Evolutionary conservation across 2,797 vertebrate species (phyloP).

Genomic region (Poecile montanus): DNA sequence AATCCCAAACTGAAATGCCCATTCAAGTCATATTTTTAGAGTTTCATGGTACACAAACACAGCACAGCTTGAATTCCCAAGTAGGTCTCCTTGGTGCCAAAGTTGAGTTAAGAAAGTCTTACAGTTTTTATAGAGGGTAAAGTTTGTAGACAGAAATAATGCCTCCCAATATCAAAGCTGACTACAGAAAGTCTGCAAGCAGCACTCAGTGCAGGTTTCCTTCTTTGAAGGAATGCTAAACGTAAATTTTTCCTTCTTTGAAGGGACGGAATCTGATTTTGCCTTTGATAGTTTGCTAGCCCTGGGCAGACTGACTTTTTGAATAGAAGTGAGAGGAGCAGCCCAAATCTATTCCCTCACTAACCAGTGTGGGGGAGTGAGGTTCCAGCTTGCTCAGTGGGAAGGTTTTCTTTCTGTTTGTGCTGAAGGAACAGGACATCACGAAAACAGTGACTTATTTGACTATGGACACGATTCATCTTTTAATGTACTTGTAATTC

Average conservation of each 20-base stretch:
- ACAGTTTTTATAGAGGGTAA: background rate
- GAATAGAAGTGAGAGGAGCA: background rate
- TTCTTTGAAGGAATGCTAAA: background rate
- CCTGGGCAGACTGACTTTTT: background rate
- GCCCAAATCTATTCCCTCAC: background rate
- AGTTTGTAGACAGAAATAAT: background rate
- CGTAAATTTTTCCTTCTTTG: background rate
- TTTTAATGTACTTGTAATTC: background rate
- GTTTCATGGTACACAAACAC: background rate
- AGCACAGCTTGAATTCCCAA: background rate
- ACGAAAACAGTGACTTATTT: background rate
- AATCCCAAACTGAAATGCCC: background rate
- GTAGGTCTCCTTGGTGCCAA: background rate
- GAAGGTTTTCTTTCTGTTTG: background rate
- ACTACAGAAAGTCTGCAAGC: background rate
- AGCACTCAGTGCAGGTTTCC: background rate
- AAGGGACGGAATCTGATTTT: background rate
- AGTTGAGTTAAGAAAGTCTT: background rate
- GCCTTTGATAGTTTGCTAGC: background rate
- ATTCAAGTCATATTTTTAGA: background rate
- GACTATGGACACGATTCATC: background rate
- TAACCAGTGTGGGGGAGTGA: background rate
- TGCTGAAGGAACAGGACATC: background rate
- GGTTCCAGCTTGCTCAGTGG: background rate
- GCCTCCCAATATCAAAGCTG: background rate